Evolutionary conservation across 2,888 invertebrate species (phyloP).

Genomic region (Scaptodrosophila latifasciaeformis): DNA sequence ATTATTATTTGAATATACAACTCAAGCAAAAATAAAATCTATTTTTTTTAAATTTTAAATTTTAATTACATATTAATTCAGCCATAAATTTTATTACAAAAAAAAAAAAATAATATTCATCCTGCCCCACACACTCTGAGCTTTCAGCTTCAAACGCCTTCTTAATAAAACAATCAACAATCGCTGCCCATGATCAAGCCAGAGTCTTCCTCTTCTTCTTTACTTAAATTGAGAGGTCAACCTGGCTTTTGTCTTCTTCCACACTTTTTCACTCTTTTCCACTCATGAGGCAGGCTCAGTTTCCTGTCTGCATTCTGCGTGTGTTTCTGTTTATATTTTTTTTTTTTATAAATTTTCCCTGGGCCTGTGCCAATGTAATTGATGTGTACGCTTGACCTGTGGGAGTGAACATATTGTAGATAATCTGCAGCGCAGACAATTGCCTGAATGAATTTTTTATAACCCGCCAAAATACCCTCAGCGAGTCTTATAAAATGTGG

Average conservation of each 20-base stretch:
- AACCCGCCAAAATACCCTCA: conserved; percentile 44
- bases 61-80: no score
- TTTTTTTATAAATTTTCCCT: conserved; percentile 12
- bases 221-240: conserved; percentile 73
- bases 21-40: no score
- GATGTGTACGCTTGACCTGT: conserved; percentile 73
- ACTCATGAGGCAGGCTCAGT: conserved; percentile 17
- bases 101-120: no score
- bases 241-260: conserved; percentile 20
- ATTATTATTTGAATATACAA: no score
- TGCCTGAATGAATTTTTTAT: conserved; percentile 66
- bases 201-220: conserved; percentile 63
- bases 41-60: no score
- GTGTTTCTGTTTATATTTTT: not conserved
- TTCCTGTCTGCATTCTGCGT: conserved; percentile 18
- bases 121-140: not conserved
- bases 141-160: conserved; percentile 42
- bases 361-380: conserved; percentile 73
- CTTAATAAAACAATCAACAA: conserved; percentile 68
- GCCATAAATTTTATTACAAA: no score
- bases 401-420: conserved; percentile 73
- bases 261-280: not conserved
- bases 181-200: conserved; percentile 59
- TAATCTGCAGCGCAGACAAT: conserved; percentile 72
- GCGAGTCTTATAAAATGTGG: conserved; percentile 48